Base-by-base conservation (phyloP, 2,113 vertebrate genomes). In the Platysteira castanea region DNA sequence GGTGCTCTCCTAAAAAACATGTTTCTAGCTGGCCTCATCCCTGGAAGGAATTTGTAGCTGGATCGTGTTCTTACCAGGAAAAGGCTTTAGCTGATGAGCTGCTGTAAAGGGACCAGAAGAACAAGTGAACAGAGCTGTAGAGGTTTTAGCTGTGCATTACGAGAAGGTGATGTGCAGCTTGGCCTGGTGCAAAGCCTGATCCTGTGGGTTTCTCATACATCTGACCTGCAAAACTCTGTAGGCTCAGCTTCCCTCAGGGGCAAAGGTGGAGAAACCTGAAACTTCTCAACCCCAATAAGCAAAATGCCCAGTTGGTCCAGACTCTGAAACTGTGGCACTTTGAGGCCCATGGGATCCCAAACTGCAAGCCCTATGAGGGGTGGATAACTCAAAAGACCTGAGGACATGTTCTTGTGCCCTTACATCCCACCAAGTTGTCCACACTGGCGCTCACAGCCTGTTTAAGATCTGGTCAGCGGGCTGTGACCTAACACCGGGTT, bases 391-490 rank as follows among this genome's bases (percentile, higher is more conserved):
- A 11, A 0, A 83, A 86, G 30, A 69, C 17, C 22, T 15, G 20
- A 85, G 18, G 24, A 61, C 2, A 1, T 3, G 7, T 70, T 86
- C 23, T 89, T 74, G 56, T 75, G 14, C 47, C 69, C 42, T 65
- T 63, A 19, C 31, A 26, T 84, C 75, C 59, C 30, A 41, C 44
- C 35, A 26, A 44, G 77, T 18, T 53, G 61, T 42, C 30, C 8
- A 0, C 0, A 0, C 1, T 65, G 54, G 17, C 39, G 28, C 42
- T 88, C 63, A 73, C 76, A 73, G 77, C 14, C 10, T 50, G 6
- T 6, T 81, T 78, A 56, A 49, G 52, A 44, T 64, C 35, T 3
- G 2, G 14, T 90, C 50, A 79, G n/a, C 0, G 0, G 37, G 26
- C 19, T 80, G 60, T 90, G 59, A 56, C 31, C 54, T 70, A 63